phyloP scores from a whole-genome alignment of 2,797 vertebrate species.

The Siniperca scherzeri region DNA sequence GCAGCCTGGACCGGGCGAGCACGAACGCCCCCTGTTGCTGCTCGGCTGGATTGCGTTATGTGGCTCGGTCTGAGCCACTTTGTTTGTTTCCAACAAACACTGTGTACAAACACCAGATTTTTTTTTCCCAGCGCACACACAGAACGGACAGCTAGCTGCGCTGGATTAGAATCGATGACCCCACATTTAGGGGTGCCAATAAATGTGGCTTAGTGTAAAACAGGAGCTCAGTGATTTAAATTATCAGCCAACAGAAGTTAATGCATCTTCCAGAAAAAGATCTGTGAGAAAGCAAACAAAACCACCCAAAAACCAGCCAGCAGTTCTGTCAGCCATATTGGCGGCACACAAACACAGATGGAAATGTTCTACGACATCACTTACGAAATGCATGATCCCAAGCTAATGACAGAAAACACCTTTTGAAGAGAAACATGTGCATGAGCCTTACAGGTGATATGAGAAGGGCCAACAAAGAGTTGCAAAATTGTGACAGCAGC shows the following conservation, averaged over 20 bases:
- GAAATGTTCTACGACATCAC: background rate
- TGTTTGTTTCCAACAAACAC: too few species aligned
- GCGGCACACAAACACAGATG: background rate
- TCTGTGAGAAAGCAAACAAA: background rate
- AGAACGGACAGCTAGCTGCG: too few species aligned
- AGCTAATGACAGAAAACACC: background rate
- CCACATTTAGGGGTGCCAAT: background rate
- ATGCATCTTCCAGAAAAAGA: background rate
- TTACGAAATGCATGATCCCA: background rate
- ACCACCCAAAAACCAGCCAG: too few species aligned
- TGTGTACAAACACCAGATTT: too few species aligned
- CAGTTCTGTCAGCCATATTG: background rate
- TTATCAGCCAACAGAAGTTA: background rate
- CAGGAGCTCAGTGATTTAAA: slow-evolving; percentile 2
- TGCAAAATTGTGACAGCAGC: too few species aligned
- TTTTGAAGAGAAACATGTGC: background rate
- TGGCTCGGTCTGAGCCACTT: too few species aligned
- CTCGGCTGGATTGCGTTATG: too few species aligned
- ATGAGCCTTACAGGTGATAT: background rate
- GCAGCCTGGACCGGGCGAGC: too few species aligned
- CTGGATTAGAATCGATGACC: too few species aligned
- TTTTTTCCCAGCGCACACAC: too few species aligned
- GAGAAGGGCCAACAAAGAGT: background rate
- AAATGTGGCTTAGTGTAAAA: background rate
- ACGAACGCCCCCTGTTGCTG: too few species aligned